phyloP scores from a whole-genome alignment of 2,113 vertebrate species.

The Syngnathus scovelli region DNA sequence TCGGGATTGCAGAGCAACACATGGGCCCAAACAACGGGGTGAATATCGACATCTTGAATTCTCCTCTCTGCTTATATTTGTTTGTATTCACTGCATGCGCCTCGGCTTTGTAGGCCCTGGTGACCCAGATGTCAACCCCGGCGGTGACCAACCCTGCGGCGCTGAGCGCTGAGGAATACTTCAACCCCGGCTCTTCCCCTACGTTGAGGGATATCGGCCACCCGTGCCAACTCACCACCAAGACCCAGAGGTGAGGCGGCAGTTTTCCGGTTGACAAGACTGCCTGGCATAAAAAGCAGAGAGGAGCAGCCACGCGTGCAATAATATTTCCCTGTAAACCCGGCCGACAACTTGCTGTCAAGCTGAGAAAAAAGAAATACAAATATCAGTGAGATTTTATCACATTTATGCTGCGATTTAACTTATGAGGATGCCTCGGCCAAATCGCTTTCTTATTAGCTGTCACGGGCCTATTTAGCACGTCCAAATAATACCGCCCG shows the following conservation, averaged over 20 bases:
- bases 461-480: not conserved
- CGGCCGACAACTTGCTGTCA: conserved; percentile 12
- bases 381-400: conserved; percentile 4
- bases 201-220: conserved; percentile 88
- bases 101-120: conserved; percentile 73
- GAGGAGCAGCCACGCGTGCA: conserved; percentile 3
- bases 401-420: conserved; percentile 6
- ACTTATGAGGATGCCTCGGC: conserved; percentile 11
- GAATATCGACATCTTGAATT: conserved; percentile 46
- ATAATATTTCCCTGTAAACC: not conserved
- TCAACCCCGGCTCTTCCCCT: conserved; percentile 81
- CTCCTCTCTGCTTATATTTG: not conserved
- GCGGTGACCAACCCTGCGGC: conserved; percentile 82
- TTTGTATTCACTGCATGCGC: not conserved
- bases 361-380: conserved; percentile 29
- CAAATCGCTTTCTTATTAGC: not conserved
- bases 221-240: conserved; percentile 93
- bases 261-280: not conserved
- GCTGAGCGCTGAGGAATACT: conserved; percentile 95
- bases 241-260: conserved; percentile 88
- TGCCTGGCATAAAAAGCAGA: conserved; percentile 4
- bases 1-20: conserved; percentile 96
- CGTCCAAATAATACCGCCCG: not conserved
- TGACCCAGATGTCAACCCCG: conserved; percentile 86
- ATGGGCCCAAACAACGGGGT: conserved; percentile 90